Conservation (phyloP, 2,113 vertebrate genomes). For the Octodon degus region DNA sequence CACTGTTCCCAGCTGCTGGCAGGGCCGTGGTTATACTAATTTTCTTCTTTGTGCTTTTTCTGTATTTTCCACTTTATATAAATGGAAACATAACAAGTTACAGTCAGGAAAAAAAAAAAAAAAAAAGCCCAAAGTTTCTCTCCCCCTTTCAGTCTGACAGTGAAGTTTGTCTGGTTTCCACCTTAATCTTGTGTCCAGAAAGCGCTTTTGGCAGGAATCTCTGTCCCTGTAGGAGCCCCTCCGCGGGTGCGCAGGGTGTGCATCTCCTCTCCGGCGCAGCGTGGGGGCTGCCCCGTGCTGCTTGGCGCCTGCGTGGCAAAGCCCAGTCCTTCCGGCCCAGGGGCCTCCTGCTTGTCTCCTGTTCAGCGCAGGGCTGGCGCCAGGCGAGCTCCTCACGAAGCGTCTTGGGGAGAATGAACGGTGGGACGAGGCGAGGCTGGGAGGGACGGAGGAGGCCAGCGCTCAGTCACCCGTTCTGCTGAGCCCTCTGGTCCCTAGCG, state of each 20-base stretch:
- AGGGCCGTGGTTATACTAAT: not conserved
- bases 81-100: not conserved
- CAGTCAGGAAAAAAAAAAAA: not conserved
- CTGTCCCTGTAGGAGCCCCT: fast-evolving
- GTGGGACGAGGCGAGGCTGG: no score
- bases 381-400: fast-evolving
- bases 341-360: not conserved
- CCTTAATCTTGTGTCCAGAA: not conserved
- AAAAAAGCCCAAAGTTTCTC: not conserved
- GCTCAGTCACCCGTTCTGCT: no score
- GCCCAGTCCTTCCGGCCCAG: not conserved
- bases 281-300: no score
- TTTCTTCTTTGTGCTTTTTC: not conserved
- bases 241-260: fast-evolving
- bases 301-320: not conserved
- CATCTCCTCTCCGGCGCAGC: not conserved
- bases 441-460: no score
- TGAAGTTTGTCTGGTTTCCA: not conserved
- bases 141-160: not conserved
- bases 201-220: not conserved
- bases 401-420: no score
- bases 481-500: fast-evolving
- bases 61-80: not conserved
- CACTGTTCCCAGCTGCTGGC: not conserved
- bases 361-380: not conserved